Conservation (phyloP, 2,888 invertebrate species). For the Heliconius cydno region DNA sequence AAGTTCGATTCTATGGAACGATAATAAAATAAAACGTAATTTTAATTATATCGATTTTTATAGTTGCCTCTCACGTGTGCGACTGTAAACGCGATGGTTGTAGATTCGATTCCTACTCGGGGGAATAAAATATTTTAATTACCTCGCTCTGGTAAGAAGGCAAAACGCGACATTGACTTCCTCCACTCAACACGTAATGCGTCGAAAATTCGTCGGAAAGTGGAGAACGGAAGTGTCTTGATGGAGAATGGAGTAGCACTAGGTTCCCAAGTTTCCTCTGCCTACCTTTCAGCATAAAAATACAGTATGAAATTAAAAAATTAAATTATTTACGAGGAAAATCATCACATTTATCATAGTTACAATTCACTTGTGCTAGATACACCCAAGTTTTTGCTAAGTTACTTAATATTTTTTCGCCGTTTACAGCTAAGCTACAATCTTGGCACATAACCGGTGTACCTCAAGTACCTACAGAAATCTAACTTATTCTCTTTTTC, state of each 20-base stretch:
- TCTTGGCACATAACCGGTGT: conserved; percentile 13
- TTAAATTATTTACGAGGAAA: neutral
- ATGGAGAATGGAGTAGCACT: neutral
- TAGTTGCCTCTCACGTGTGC: no score
- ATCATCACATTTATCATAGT: neutral
- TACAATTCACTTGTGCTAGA: neutral
- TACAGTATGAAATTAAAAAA: neutral
- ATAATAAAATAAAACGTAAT: no score
- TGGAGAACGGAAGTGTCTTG: neutral
- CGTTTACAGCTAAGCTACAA: conserved; percentile 34
- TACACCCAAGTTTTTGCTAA: neutral
- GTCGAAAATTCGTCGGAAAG: neutral
- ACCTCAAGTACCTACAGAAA: neutral
- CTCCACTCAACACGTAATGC: no score
- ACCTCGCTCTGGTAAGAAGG: neutral
- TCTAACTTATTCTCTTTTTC: neutral
- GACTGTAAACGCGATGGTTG: no score
- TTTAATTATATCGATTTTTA: no score
- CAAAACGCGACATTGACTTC: neutral
- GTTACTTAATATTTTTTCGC: conserved; percentile 16
- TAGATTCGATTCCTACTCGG: neutral
- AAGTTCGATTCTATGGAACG: no score
- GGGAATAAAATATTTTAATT: neutral
- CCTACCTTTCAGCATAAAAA: neutral
- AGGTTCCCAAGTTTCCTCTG: neutral